Evolutionary conservation across 2,113 vertebrate genomes (phyloP).

Genomic region (Grammomys dolichurus): DNA sequence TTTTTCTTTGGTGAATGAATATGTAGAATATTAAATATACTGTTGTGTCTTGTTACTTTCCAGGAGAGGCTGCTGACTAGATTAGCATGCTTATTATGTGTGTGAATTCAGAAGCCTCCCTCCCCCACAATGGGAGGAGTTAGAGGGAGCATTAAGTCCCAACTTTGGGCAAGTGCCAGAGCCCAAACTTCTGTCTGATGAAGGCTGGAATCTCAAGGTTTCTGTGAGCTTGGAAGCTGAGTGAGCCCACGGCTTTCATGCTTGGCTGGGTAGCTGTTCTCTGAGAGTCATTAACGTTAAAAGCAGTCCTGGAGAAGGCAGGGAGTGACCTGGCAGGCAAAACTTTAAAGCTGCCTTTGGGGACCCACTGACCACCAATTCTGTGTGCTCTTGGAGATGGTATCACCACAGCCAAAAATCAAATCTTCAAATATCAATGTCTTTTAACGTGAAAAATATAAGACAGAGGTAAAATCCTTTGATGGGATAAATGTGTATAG

Average conservation of each 20-base stretch:
- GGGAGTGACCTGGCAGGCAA: slow-evolving; percentile 29
- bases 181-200: background rate
- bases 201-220: slow-evolving; percentile 12
- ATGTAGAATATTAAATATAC: slow-evolving; percentile 9
- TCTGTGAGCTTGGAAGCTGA: background rate
- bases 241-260: background rate
- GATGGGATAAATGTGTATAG: background rate
- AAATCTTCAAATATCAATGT: slow-evolving; percentile 37
- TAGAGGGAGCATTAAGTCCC: background rate
- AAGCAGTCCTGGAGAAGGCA: slow-evolving; percentile 38
- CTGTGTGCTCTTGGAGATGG: slow-evolving; percentile 13
- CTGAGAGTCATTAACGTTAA: slow-evolving; percentile 45
- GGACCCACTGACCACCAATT: slow-evolving; percentile 36
- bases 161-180: background rate
- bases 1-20: background rate
- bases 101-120: slow-evolving; percentile 11
- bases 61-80: background rate
- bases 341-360: slow-evolving; percentile 39
- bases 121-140: background rate
- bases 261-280: slow-evolving; percentile 15
- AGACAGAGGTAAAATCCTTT: slow-evolving; percentile 18
- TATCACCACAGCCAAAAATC: slow-evolving; percentile 47
- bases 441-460: background rate
- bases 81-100: slow-evolving; percentile 21
- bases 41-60: background rate